Percentiles rank a stretch among this genome's conserved stretches.
Evolutionary conservation across 1,140 invertebrate genomes (phyloP).

Genomic region (Araneus ventricosus): DNA sequence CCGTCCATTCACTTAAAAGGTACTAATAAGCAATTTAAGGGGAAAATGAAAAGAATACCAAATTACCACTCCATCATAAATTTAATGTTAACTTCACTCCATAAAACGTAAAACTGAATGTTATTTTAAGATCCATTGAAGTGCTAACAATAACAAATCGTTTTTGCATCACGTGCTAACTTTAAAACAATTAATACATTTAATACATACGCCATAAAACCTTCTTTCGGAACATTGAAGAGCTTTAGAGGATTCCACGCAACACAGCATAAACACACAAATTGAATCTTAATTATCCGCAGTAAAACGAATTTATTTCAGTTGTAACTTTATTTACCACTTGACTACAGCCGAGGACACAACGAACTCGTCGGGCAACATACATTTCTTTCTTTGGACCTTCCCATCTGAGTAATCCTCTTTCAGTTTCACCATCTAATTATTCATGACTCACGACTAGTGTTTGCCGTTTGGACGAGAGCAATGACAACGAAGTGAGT

Average conservation of each 20-base stretch:
- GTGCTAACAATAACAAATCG: neutral
- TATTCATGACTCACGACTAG: neutral
- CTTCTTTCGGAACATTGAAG: neutral
- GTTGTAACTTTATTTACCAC: neutral
- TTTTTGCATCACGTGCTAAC: neutral
- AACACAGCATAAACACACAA: neutral
- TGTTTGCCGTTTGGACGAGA: neutral
- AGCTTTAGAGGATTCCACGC: neutral
- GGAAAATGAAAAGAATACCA: neutral
- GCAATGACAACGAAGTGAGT: neutral
- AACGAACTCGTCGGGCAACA: neutral
- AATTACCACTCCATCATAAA: neutral
- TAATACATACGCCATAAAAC: slow-evolving; percentile 2
- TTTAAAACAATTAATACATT: neutral
- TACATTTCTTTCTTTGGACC: neutral
- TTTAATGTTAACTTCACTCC: neutral
- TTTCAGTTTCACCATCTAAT: neutral
- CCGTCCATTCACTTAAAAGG: neutral
- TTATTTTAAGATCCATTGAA: neutral
- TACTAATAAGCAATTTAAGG: neutral
- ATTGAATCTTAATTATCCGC: neutral
- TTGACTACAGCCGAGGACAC: neutral
- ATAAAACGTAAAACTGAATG: neutral
- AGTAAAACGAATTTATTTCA: neutral
- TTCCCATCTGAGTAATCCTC: neutral